These are phyloP conservation scores for Caenorhabditis sp. DNA, from an alignment of 2,888 invertebrate genomes.

Conservation along the genomic window DNA sequence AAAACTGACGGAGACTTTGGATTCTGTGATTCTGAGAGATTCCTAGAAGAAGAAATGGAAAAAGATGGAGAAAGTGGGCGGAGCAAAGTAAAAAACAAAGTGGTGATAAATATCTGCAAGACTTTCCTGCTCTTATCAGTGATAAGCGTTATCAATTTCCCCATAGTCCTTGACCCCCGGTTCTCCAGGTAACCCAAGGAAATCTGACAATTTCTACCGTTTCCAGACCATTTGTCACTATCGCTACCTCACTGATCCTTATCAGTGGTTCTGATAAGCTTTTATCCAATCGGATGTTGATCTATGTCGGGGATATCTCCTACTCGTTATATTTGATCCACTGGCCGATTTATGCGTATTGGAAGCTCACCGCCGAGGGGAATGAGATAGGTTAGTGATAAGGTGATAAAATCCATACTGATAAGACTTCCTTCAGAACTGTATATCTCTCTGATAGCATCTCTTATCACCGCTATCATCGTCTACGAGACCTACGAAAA, in stretches of 20 bases:
- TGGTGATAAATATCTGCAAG: background rate
- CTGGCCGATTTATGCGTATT: conserved; percentile 42
- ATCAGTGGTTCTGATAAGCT: too few relatives aligned
- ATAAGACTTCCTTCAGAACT: too few relatives aligned
- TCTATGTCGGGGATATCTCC: conserved; percentile 37
- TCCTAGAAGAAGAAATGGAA: too few relatives aligned
- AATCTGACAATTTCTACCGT: background rate
- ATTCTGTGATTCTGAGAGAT: too few relatives aligned
- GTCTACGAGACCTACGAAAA: conserved; percentile 34
- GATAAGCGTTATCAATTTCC: background rate
- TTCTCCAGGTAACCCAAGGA: background rate
- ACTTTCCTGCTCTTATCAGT: background rate
- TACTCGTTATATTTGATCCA: conserved; percentile 39
- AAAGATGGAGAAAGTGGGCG: too few relatives aligned
- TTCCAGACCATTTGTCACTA: conserved; percentile 18
- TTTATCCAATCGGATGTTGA: background rate
- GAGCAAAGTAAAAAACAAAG: too few relatives aligned
- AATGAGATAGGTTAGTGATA: background rate
- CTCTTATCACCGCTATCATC: background rate
- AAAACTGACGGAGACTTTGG: too few relatives aligned
- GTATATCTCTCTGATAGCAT: background rate
- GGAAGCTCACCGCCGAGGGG: conserved; percentile 12
- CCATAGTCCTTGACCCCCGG: background rate
- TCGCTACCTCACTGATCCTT: conserved; percentile 2
- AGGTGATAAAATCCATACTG: too few relatives aligned